Base-by-base conservation (phyloP, 2,888 invertebrate genomes). In the Monopis laevigella region DNA sequence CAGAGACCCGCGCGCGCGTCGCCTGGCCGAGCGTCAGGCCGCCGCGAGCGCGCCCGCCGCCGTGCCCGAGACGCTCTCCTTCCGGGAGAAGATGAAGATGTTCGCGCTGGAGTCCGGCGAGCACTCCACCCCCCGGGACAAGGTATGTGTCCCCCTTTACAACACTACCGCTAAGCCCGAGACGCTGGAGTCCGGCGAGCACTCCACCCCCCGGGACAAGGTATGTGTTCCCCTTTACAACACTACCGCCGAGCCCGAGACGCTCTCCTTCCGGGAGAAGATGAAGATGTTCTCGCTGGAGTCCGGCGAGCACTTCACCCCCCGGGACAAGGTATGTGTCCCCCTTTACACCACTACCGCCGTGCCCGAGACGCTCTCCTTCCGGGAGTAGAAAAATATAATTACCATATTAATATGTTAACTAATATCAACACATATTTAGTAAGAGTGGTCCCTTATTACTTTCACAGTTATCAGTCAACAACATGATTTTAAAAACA, bases 211-310 rank as follows among this genome's bases (percentile, higher is more conserved):
- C 50, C 91, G 93, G 75, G 95, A 96, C 68, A 96, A 96, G 83
- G 78, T 77, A 54, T 43, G 28, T n/a, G n/a, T n/a, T n/a, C n/a
- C n/a, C n/a, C n/a, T n/a, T n/a, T n/a, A n/a, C n/a, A n/a, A n/a
- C 49, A 90, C 90, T 2, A 73, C 83, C 49, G 86, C 89, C 42
- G 86, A 92, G 47, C 94, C 94, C 2, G 97, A 98, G 65, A 94
- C 96, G 58, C 84, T 98, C 46, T 94, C 94, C 43, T 99, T 99
- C 78, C 92, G 96, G 67, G 98, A 99, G 72, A 99, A 99, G 78
- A 98, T 98, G 97, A 96, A 96, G 78, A 95, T 98, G 93, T 99
- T 99, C 82, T 98, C 98, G 30, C 88, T 93, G 77, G 97, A 98
- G 81, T 91, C 96, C 10, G 98, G 98, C 29, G 96, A 97, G 63